Evolutionary conservation across 1,140 invertebrate species (phyloP), one percentile per base, ranked within the genome.

Genomic region (Micrasema longulum): DNA sequence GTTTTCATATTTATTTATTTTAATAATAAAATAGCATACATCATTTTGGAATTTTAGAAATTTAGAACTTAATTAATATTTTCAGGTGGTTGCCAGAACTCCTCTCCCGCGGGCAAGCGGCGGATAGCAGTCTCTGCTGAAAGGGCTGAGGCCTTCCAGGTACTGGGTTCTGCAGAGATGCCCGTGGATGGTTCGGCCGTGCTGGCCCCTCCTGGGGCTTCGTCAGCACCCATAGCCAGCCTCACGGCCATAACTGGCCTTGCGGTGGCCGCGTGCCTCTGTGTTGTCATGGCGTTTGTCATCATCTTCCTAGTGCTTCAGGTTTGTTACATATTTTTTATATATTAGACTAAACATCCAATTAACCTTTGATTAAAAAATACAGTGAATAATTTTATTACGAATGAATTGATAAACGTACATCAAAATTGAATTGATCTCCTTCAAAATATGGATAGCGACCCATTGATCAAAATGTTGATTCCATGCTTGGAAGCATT

Each of bases 51-150:
- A n/a, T n/a, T n/a, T n/a, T n/a, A n/a, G n/a, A n/a, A n/a, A n/a
- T n/a, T n/a, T n/a, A n/a, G n/a, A n/a, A n/a, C n/a, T n/a, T n/a
- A n/a, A n/a, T n/a, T n/a, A n/a, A n/a, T 31, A 31, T 1, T 43
- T 47, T 63, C 72, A 91, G 90, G 89, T 75, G 88, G 88, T 70
- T 91, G 90, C 76, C 88, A 88, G 77, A 90, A 89, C 76, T 89
- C 89, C n/a, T 91, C 91, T 0, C 90, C 91, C 14, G 90, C 90
- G 23, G 91, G 91, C 18, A 92, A 93, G 77, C 84, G 91, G n/a
- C 85, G 91, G 47, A 92, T 91, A 48, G 88, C 90, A 1, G 82
- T 89, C 73, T 82, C 82, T 11, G 85, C 88, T 74, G 86, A 87
- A 76, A 79, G 81, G 78, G 63, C 71, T 79, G 75, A 80, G 18